Evolutionary conservation across 2,113 vertebrate species (phyloP).

Genomic region (Gallinago media): DNA sequence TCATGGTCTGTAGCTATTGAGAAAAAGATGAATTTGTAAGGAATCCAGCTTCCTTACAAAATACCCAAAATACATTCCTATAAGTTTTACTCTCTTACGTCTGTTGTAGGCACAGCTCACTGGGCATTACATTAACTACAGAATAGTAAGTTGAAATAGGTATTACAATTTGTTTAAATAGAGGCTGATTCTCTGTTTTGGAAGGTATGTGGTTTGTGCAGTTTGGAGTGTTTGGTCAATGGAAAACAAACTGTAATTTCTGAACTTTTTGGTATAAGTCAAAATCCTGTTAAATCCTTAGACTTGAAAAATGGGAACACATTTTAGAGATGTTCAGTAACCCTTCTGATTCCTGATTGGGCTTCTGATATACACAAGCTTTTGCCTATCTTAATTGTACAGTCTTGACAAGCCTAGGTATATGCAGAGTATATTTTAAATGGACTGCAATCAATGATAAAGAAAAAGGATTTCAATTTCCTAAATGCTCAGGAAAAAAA

Average conservation of each 20-base stretch:
- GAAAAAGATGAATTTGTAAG: constrained; percentile 30
- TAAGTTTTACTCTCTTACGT: constrained; percentile 65
- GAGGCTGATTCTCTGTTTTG: constrained; percentile 52
- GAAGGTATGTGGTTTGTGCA: constrained; percentile 53
- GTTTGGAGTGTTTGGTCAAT: constrained; percentile 43
- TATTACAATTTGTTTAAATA: constrained; percentile 58
- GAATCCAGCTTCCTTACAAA: constrained; percentile 68
- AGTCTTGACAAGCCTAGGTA: constrained; percentile 64
- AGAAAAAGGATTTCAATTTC: constrained; percentile 65
- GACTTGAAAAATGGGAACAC: constrained; percentile 59
- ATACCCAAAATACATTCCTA: constrained; percentile 77
- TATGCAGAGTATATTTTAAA: constrained; percentile 65
- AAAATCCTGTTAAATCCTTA: constrained; percentile 56
- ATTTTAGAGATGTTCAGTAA: constrained; percentile 49
- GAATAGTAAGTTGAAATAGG: constrained; percentile 66
- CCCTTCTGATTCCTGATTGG: constrained; percentile 19
- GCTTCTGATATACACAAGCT: constrained; percentile 28
- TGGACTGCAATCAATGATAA: constrained; percentile 22
- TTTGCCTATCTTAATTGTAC: constrained; percentile 59
- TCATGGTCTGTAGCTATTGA: constrained; percentile 83
- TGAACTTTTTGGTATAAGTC: constrained; percentile 38
- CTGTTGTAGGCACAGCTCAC: constrained; percentile 49
- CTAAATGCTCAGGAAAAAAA: constrained; percentile 82
- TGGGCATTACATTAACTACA: constrained; percentile 74
- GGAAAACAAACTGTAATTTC: constrained; percentile 38